These are phyloP conservation scores for Melieria omissa DNA, from an alignment of 2,888 invertebrate species.

Conservation along the genomic window DNA sequence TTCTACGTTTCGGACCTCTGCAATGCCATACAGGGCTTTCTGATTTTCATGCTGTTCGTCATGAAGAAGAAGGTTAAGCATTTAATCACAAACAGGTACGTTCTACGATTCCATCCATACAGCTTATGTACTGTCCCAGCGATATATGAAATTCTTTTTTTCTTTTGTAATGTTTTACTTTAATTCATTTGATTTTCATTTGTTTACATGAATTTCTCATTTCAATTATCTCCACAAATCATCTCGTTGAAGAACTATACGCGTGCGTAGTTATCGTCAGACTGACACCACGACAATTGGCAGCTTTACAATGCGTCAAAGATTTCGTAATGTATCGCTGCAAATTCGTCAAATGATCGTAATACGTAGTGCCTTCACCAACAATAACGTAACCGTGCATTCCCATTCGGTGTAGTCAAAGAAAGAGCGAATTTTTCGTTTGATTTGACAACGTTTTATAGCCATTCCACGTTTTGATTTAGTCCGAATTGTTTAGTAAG, in stretches of 20 bases:
- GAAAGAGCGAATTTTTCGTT: not conserved
- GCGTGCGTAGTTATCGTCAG: conserved; percentile 56
- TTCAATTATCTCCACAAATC: not conserved
- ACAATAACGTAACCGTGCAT: conserved; percentile 45
- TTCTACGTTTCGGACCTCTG: conserved; percentile 69
- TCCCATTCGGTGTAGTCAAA: conserved; percentile 51
- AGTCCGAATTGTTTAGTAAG: too few species aligned
- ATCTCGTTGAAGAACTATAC: conserved; percentile 51
- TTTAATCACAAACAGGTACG: conserved; percentile 63
- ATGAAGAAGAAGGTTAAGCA: conserved; percentile 70
- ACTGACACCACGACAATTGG: conserved; percentile 58
- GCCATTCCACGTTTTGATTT: not conserved
- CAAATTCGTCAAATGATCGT: conserved; percentile 61
- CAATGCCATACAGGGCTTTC: conserved; percentile 71
- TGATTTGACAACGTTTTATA: conserved; percentile 2
- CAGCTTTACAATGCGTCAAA: conserved; percentile 53
- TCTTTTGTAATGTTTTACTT: conserved; percentile 16
- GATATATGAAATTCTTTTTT: conserved; percentile 1
- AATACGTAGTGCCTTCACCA: conserved; percentile 59
- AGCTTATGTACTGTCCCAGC: conserved; percentile 36
- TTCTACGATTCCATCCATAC: conserved; percentile 21
- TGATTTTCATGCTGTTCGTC: conserved; percentile 74
- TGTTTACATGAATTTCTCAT: conserved; percentile 16
- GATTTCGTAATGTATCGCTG: conserved; percentile 59
- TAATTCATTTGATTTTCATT: conserved; percentile 16